Percentiles rank a stretch among this genome's conserved stretches.
phyloP scores from a whole-genome alignment of 2,797 vertebrate genomes.

The Thamnophis elegans region DNA sequence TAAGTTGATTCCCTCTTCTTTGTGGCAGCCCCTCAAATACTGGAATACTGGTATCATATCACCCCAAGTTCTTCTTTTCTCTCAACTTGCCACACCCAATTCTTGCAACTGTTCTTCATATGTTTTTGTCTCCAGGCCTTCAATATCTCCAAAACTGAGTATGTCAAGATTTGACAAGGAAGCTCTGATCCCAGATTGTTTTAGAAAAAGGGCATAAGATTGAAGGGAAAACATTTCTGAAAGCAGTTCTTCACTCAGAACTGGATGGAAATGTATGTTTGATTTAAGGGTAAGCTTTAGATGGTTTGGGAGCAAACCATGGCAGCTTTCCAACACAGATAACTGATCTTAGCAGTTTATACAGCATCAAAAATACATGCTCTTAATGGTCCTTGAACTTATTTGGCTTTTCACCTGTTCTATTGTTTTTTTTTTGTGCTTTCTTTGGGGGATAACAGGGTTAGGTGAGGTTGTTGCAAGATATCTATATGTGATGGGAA shows the following conservation, averaged over 20 bases:
- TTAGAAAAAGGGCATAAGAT: not conserved
- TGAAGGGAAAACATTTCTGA: not conserved
- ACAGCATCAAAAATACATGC: constrained; percentile 15
- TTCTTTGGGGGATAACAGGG: not conserved
- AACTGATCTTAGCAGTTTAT: constrained; percentile 22
- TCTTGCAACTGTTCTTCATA: not conserved
- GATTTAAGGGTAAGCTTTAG: not conserved
- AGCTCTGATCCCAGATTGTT: not conserved
- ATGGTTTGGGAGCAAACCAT: not conserved
- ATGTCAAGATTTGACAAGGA: not conserved
- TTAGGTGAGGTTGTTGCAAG: constrained; percentile 12
- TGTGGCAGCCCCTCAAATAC: not conserved
- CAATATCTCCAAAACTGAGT: not conserved
- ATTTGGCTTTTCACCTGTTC: constrained; percentile 36
- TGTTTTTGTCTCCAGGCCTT: not conserved
- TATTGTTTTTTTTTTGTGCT: constrained; percentile 10
- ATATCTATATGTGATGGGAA: constrained; percentile 68
- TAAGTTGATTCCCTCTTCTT: not conserved
- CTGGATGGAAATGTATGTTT: constrained; percentile 11
- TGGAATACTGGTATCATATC: not conserved
- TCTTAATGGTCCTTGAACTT: constrained; percentile 11
- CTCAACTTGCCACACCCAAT: not conserved
- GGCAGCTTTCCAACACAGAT: constrained; percentile 42
- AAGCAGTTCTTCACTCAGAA: not conserved
- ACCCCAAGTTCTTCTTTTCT: not conserved